Conservation (phyloP, 2,888 invertebrate genomes). For the Apotomis betuletana region DNA sequence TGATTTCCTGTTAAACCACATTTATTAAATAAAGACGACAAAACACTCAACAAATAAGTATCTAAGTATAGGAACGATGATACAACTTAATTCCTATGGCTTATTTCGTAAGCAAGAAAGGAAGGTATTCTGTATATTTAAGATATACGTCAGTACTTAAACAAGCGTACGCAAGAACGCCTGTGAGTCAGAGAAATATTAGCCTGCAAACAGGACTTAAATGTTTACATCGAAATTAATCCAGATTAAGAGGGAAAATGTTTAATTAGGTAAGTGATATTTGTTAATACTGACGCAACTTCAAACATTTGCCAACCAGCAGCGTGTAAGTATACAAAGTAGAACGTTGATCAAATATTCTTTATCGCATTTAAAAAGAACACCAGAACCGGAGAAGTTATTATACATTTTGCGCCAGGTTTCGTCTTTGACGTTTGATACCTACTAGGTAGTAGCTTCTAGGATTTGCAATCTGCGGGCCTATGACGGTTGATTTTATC, state of each 20-base stretch:
- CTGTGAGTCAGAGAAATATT: constrained; percentile 20
- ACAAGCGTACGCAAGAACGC: constrained; percentile 9
- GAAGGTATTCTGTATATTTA: neutral
- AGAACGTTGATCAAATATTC: constrained; percentile 22
- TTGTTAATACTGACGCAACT: constrained; percentile 22
- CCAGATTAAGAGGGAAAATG: constrained; percentile 24
- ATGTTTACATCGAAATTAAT: constrained; percentile 12
- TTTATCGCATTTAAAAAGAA: constrained; percentile 13
- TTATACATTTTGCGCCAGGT: neutral
- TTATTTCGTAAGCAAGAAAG: constrained; percentile 28
- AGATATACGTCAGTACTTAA: neutral
- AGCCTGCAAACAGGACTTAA: constrained; percentile 12
- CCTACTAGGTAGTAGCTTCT: too few species aligned
- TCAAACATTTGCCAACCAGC: constrained; percentile 32
- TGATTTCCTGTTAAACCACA: constrained; percentile 36
- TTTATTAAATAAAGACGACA: constrained; percentile 42
- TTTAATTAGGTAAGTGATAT: constrained; percentile 13
- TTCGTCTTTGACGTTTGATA: neutral
- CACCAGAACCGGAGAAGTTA: neutral
- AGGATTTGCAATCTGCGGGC: too few species aligned
- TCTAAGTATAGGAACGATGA: constrained; percentile 21
- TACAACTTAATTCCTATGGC: constrained; percentile 28
- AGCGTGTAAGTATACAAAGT: constrained; percentile 13
- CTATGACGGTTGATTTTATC: too few species aligned
- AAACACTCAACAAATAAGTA: constrained; percentile 15